Base-by-base conservation (phyloP, 2,113 vertebrate genomes). In the Tragulus kanchil region DNA sequence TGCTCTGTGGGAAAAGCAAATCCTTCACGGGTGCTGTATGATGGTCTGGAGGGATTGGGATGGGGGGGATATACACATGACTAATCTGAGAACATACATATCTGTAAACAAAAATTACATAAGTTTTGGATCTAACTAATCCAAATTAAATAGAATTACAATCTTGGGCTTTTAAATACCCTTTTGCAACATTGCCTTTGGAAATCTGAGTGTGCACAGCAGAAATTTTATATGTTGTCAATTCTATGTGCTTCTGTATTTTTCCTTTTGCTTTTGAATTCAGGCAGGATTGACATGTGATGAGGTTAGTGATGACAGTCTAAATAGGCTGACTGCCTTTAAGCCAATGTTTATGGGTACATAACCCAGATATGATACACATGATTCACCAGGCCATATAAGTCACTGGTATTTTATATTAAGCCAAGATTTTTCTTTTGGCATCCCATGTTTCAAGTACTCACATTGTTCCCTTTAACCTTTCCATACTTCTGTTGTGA, bases 371-470 rank as follows among this genome's bases (percentile, higher is more conserved):
- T 95, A 85, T 88, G 85, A 90, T 81, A 85, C 85, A 73, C 88
- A 93, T 91, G 90, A 96, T 94, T 97, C 90, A 94, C 62, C 65
- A 95, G 77, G 45, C 93, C 56, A 48, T 96, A 91, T 81, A 95
- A 96, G 94, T 97, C 90, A 90, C 95, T 96, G 93, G 87, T 82
- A 95, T 97, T 97, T 97, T 96, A 84, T 71, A 93, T 93, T 93
- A 81, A 83, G 95, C 78, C 97, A 97, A 95, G 77, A 96, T 69
- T 97, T 97, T 90, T 93, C 58, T 89, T 94, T 94, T 96, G 88
- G 67, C 84, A 64, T 94, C 0, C 8, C 65, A 58, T 96, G 96
- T 97, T 97, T 98, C 86, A 97, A 97, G 86, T 84, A 84, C 93
- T 93, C 79, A 97, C 91, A 93, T 94, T 96, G 97, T 94, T 96